Evolutionary conservation across 2,113 vertebrate genomes (phyloP).

Genomic region (Ploceus nigricollis): DNA sequence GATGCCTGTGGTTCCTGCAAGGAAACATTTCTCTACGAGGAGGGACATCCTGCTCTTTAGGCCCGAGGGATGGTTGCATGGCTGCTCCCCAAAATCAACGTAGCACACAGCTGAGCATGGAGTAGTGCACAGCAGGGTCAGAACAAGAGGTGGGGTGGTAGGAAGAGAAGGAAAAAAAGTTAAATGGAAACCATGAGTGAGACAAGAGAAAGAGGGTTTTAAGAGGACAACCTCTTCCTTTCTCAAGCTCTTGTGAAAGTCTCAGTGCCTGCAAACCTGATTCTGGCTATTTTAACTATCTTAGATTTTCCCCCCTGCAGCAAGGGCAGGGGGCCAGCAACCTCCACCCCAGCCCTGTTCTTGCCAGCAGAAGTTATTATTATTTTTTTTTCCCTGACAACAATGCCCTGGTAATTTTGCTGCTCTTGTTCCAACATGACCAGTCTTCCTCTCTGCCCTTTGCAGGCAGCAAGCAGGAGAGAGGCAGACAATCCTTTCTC

Average conservation of each 20-base stretch:
- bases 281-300: constrained; percentile 29
- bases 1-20: neutral
- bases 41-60: neutral
- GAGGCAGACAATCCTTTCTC: neutral
- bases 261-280: neutral
- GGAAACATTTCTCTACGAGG: neutral
- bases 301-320: constrained; percentile 28
- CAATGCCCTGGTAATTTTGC: constrained; percentile 42
- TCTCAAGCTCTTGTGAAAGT: neutral
- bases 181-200: neutral
- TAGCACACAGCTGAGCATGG: neutral
- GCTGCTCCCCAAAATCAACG: neutral
- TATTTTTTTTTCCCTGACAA: constrained; percentile 42
- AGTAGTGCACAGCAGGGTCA: neutral
- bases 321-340: constrained; percentile 28
- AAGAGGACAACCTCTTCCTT: neutral
- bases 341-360: constrained; percentile 37
- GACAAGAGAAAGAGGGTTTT: neutral
- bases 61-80: neutral
- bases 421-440: constrained; percentile 58
- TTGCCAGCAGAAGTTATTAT: constrained; percentile 39
- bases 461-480: neutral
- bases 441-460: constrained; percentile 19
- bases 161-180: neutral
- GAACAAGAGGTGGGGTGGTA: neutral